Conservation (phyloP, 35 echinoderm and acorn worm genomes). For the Lytechinus pictus region DNA sequence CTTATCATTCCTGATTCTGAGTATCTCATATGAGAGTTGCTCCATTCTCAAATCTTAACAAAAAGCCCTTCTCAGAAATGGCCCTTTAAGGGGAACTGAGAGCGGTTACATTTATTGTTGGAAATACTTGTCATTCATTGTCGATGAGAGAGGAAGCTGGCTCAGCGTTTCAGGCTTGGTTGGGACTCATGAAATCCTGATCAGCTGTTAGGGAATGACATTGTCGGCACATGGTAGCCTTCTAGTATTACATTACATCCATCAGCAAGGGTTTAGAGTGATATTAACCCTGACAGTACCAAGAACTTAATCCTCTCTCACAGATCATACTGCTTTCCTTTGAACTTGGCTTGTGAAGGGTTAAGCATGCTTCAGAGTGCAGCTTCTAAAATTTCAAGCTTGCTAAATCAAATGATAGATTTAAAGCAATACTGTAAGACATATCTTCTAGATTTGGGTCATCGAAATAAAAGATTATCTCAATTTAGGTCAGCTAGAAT, state of each 20-base stretch:
- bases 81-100: background rate
- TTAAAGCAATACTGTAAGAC: background rate
- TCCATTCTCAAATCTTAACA: no score
- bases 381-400: background rate
- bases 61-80: background rate
- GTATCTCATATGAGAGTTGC: no score
- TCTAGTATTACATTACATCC: background rate
- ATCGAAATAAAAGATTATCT: background rate
- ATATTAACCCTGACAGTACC: background rate
- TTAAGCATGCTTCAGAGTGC: background rate
- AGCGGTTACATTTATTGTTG: background rate
- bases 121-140: background rate
- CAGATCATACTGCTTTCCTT: background rate
- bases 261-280: background rate
- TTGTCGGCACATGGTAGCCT: background rate
- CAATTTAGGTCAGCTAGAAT: background rate
- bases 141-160: background rate
- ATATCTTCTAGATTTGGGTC: conserved; percentile 2
- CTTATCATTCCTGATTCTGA: no score
- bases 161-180: background rate
- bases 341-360: background rate
- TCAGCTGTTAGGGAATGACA: background rate
- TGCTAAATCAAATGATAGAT: background rate
- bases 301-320: background rate
- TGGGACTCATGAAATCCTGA: background rate